Conservation (phyloP, 2,888 invertebrate species). For the Ophonus ardosiacus region DNA sequence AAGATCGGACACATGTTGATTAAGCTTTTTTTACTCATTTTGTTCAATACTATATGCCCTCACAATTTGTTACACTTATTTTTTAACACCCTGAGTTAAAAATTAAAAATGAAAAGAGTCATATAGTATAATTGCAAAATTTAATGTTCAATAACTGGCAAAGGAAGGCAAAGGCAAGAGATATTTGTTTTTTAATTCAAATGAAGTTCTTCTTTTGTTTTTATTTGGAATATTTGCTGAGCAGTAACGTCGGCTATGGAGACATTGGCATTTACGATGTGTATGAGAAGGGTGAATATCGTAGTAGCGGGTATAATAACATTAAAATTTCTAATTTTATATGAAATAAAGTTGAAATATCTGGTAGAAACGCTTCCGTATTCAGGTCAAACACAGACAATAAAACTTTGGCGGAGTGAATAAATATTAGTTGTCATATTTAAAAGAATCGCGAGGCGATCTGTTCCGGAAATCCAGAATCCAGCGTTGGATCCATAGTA, state of each 20-base stretch:
- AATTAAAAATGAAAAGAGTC: no score
- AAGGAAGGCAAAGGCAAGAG: no score
- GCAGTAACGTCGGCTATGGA: background rate
- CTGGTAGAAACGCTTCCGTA: background rate
- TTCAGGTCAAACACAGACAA: background rate
- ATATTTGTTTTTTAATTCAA: background rate
- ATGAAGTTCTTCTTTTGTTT: background rate
- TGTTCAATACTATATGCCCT: no score
- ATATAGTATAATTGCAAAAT: no score
- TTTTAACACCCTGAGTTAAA: no score
- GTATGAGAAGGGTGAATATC: background rate
- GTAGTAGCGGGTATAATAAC: background rate
- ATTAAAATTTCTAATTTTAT: background rate
- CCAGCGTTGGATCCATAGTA: background rate
- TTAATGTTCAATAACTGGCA: no score
- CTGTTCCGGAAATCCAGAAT: conserved; percentile 20
- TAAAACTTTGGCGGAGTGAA: background rate
- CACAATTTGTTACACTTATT: no score
- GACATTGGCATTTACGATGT: background rate
- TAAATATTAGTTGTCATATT: conserved; percentile 16
- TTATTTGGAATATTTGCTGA: background rate
- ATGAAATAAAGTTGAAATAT: background rate
- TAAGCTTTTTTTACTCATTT: no score
- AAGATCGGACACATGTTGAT: no score
- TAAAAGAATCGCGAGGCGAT: background rate